A percentile compares a stretch with the other conserved stretches of the same genome.
Evolutionary conservation across 1,140 invertebrate genomes (phyloP).

Genomic region (Stratiolaelaps scimitus): DNA sequence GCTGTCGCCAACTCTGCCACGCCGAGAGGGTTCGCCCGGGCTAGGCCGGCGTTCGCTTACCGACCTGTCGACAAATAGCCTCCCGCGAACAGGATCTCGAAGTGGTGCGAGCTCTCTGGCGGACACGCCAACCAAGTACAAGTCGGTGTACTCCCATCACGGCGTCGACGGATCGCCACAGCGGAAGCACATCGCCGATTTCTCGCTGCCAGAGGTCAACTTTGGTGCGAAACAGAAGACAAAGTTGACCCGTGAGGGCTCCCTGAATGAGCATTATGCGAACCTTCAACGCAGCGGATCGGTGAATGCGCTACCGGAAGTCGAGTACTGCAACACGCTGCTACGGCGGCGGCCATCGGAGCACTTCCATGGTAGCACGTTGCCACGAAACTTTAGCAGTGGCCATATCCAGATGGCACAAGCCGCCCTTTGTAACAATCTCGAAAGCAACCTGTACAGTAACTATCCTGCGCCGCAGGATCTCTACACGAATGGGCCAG

Average conservation of each 20-base stretch:
- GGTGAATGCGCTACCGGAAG: conserved; percentile 16
- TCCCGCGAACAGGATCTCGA: background rate
- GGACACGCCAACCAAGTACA: conserved; percentile 15
- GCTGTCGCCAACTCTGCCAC: conserved; percentile 24
- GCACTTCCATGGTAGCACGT: conserved; percentile 21
- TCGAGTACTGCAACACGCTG: conserved; percentile 1
- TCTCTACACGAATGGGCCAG: conserved; percentile 18
- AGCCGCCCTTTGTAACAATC: too few relatives aligned
- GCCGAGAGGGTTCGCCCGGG: conserved; percentile 20
- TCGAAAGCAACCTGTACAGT: conserved; percentile 18
- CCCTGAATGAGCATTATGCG: conserved; percentile 24
- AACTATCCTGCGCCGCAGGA: conserved; percentile 23
- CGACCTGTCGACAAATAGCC: conserved; percentile 17
- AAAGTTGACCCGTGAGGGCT: conserved; percentile 25
- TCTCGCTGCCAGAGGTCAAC: conserved; percentile 24
- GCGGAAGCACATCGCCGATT: conserved; percentile 23
- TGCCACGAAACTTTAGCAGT: conserved; percentile 24
- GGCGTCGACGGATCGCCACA: background rate
- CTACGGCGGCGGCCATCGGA: background rate
- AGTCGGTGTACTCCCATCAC: background rate
- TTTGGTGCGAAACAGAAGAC: conserved; percentile 28
- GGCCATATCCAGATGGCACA: background rate
- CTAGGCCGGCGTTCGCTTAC: conserved; percentile 4
- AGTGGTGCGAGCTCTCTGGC: conserved; percentile 4
- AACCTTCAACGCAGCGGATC: conserved; percentile 28